These are phyloP conservation scores for Falco concolor DNA, from an alignment of 2,797 vertebrate genomes.

Conservation along the genomic window DNA sequence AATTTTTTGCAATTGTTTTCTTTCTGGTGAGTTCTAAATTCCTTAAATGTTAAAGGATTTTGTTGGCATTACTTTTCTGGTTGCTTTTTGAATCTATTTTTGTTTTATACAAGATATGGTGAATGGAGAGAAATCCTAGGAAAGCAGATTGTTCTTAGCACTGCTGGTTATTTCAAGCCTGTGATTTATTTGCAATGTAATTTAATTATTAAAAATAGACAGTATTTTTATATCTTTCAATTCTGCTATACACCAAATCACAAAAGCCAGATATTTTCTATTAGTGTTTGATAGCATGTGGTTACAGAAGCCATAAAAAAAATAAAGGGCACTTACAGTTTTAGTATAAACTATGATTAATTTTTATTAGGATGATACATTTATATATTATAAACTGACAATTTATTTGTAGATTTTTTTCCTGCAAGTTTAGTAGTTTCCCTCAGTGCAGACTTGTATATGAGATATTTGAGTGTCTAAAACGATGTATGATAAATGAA, in stretches of 20 bases:
- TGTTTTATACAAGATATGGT: neutral
- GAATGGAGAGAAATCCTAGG: neutral
- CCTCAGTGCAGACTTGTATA: slow-evolving; percentile 82
- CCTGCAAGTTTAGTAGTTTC: slow-evolving; percentile 83
- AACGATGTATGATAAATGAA: slow-evolving; percentile 99
- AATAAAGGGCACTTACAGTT: slow-evolving; percentile 49
- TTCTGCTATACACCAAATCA: slow-evolving; percentile 56
- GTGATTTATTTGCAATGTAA: slow-evolving; percentile 67
- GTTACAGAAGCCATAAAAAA: slow-evolving; percentile 56
- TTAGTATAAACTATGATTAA: slow-evolving; percentile 70
- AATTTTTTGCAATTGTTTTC: neutral
- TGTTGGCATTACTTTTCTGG: neutral
- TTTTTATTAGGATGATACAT: slow-evolving; percentile 74
- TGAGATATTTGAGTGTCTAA: slow-evolving; percentile 95
- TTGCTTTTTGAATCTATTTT: neutral
- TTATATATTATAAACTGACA: slow-evolving; percentile 69
- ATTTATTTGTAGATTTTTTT: slow-evolving; percentile 74
- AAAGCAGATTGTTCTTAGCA: neutral
- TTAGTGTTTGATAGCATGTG: slow-evolving; percentile 60
- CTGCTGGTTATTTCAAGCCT: neutral
- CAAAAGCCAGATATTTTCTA: slow-evolving; percentile 64
- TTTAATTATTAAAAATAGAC: slow-evolving; percentile 72
- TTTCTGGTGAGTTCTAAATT: neutral
- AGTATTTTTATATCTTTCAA: slow-evolving; percentile 65
- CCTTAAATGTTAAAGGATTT: neutral